Evolutionary conservation across 2,888 invertebrate genomes (phyloP), one percentile per base, ranked within the genome.

Genomic region (Limenitis camilla): DNA sequence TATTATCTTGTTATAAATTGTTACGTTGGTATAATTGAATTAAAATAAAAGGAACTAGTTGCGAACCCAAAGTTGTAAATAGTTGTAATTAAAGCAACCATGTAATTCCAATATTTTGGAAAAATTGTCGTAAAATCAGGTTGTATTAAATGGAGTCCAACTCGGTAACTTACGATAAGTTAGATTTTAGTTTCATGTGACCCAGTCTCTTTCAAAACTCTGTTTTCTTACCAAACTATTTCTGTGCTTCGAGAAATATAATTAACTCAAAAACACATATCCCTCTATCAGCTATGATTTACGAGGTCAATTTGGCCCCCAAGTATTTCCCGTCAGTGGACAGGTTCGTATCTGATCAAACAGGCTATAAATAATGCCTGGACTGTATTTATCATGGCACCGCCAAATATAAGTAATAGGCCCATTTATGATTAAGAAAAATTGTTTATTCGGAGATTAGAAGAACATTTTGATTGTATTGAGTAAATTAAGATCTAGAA

Each of bases 341-440:
- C 86, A 86, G 72, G 69, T 49, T 52, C 60, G 65, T 84, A 86
- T 86, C 85, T 76, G 83, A 86, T 86, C 85, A 76, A 76, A 80
- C 68, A 72, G 64, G 74, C 73, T 76, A 76, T 86, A 85, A 85
- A 86, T 86, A 81, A 83, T 75, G 68, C 76, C 74, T 63, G 77
- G 74, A 72, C 78, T 71, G 76, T 82, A 78, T 84, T 84, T 85
- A 86, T 85, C 86, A 81, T 67, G 66, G 69, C 68, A 66, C 72
- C 66, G 72, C 71, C 65, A 77, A 78, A 56, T 53, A 56, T 56
- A 77, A 73, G 76, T 76, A 79, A 75, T 76, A 69, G 66, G 60
- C 69, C 67, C 70, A 81, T 83, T 82, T 84, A 84, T 79, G 68
- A 62, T 54, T 57, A 55, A 62, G 67, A 72, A 72, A 73, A 71